Base-by-base conservation (phyloP, 2,888 invertebrate species). In the Mystacides longicornis region DNA sequence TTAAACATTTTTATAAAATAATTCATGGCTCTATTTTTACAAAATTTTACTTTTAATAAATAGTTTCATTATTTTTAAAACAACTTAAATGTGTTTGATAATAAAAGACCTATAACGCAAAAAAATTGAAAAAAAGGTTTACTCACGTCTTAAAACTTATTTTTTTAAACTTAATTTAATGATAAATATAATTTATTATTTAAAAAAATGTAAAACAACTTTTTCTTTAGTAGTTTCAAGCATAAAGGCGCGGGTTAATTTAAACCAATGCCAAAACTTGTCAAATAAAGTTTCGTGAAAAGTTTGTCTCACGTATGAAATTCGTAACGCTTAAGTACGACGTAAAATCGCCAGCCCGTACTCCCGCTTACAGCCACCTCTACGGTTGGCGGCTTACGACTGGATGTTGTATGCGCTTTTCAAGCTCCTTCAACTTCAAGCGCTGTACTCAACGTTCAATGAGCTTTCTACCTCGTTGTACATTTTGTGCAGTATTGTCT, bases 341-440 rank as follows among this genome's bases (percentile, higher is more conserved):
- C 23, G 52, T 31, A 49, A 22, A 37, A 7, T 9, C 22, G 51
- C 55, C 42, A 23, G 54, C 46, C 55, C 37, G 37, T n/a, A 14
- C 51, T 52, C 33, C 45, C 19, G 23, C n/a, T 19, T 18, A 47
- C 54, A 52, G 53, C 58, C 53, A 37, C 49, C 23, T 53, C 19
- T 18, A 45, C 59, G 57, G 57, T 54, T 51, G 47, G 51, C 49
- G 54, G 60, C 60, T 55, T 51, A 48, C 58, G 52, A 59, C 60
- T 58, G 58, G 37, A 52, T 42, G 56, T 51, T 52, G 51, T 55
- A 58, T 58, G 58, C 55, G 55, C 58, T 58, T 58, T 58, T 58
- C 52, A 52, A 51, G 58, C 52, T 54, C 50, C 11, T 11, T 4
- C 37, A n/a, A n/a, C n/a, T n/a, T n/a, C n/a, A n/a, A n/a, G n/a